Evolutionary conservation across 2,113 vertebrate genomes (phyloP).

Genomic region (Dicaeum eximium): DNA sequence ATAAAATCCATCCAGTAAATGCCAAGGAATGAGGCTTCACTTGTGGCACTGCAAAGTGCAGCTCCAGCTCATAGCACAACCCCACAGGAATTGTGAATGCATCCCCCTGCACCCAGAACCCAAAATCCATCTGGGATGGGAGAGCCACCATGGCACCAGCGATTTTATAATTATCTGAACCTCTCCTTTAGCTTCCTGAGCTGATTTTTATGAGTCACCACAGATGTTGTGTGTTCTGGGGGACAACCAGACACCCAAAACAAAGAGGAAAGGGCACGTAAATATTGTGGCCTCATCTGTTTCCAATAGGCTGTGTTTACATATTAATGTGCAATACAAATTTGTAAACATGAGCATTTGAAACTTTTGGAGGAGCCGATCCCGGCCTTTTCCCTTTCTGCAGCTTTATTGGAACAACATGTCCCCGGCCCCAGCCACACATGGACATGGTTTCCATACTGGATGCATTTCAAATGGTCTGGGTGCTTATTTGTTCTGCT

Average conservation of each 20-base stretch:
- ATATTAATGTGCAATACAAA: constrained; percentile 76
- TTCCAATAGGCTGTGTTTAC: constrained; percentile 68
- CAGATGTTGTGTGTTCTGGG: background rate
- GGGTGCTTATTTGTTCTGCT: constrained; percentile 66
- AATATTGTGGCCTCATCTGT: constrained; percentile 45
- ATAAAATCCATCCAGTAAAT: accelerated
- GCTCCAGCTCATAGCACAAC: accelerated
- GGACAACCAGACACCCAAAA: background rate
- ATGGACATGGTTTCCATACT: constrained; percentile 43
- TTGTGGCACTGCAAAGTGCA: accelerated
- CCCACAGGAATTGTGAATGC: accelerated
- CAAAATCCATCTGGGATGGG: background rate
- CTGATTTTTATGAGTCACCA: background rate
- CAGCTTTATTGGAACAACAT: constrained; percentile 74
- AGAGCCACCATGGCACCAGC: accelerated
- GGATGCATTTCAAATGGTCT: constrained; percentile 63
- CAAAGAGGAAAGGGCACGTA: background rate
- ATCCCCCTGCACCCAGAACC: background rate
- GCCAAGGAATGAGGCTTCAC: background rate
- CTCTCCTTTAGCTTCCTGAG: background rate
- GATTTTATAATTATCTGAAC: background rate
- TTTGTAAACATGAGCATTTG: constrained; percentile 75
- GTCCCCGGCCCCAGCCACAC: constrained; percentile 35
- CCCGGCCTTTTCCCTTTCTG: constrained; percentile 45
- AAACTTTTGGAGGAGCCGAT: constrained; percentile 63